Evolutionary conservation across 2,797 vertebrate species (phyloP).

Genomic region (Avahi laniger): DNA sequence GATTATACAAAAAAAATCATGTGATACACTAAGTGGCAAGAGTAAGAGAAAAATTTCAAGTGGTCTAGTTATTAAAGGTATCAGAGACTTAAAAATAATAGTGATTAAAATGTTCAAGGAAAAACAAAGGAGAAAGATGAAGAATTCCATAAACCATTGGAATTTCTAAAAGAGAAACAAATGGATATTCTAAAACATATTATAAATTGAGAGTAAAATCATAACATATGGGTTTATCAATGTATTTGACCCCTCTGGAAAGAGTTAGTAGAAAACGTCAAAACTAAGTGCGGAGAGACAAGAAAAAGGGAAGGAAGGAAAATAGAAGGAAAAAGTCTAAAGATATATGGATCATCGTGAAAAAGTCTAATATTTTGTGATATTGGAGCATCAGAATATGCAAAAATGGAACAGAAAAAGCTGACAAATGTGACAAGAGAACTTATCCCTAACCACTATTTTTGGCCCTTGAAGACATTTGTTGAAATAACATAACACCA

Average conservation of each 20-base stretch:
- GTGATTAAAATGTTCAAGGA: background rate
- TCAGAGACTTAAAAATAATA: background rate
- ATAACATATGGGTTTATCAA: no score
- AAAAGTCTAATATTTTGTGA: background rate
- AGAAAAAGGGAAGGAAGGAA: background rate
- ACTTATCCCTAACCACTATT: background rate
- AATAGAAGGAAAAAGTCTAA: background rate
- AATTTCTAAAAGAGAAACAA: background rate
- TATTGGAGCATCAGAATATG: background rate
- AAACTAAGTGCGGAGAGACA: background rate
- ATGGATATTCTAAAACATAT: background rate
- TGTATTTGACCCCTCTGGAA: background rate
- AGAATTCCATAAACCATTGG: background rate
- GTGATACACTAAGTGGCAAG: background rate
- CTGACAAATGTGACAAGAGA: background rate
- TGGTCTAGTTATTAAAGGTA: background rate
- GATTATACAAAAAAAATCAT: background rate
- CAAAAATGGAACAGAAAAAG: background rate
- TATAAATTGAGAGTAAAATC: background rate
- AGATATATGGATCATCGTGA: background rate
- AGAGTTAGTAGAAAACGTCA: background rate
- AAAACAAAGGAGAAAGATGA: background rate
- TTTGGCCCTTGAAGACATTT: background rate
- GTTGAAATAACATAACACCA: background rate
- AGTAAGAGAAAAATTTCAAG: background rate